Percentiles rank a stretch among this genome's conserved stretches.
These are phyloP conservation scores for Sarcoramphus papa DNA, from an alignment of 2,797 vertebrate species.

Conservation along the genomic window DNA sequence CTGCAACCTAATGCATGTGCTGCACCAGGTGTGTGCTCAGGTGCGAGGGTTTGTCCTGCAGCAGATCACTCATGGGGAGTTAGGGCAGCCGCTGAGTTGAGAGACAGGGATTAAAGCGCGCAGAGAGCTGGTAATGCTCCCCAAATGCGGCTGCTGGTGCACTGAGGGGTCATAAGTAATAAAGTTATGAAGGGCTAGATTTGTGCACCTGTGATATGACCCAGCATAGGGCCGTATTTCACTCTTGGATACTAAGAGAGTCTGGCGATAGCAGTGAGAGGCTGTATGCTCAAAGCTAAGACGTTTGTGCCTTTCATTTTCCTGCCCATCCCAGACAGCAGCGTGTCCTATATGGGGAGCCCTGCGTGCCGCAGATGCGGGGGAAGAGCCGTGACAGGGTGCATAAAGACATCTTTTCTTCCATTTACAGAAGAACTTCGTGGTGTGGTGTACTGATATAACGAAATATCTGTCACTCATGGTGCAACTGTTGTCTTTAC, in stretches of 20 bases:
- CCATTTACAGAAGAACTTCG: neutral
- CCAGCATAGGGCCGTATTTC: neutral
- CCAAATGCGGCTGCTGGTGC: neutral
- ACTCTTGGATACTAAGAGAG: neutral
- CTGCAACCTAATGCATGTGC: neutral
- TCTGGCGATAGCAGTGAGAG: neutral
- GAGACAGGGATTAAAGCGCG: neutral
- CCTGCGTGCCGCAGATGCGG: accelerated
- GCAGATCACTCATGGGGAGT: neutral
- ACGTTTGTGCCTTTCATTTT: neutral
- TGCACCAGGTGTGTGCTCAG: neutral
- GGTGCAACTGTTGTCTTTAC: neutral
- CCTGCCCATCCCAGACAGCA: neutral
- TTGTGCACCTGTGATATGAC: neutral
- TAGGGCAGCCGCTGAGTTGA: neutral
- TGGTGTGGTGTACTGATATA: accelerated
- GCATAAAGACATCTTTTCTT: neutral
- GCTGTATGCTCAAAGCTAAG: neutral
- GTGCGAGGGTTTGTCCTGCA: neutral
- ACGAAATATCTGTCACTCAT: neutral
- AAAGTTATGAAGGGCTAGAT: neutral
- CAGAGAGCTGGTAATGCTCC: neutral
- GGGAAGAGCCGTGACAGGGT: neutral
- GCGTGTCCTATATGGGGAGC: accelerated
- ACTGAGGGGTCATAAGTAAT: neutral